These are phyloP conservation scores for Philantomba maxwellii DNA, from an alignment of 2,113 vertebrate species.

Conservation along the genomic window DNA sequence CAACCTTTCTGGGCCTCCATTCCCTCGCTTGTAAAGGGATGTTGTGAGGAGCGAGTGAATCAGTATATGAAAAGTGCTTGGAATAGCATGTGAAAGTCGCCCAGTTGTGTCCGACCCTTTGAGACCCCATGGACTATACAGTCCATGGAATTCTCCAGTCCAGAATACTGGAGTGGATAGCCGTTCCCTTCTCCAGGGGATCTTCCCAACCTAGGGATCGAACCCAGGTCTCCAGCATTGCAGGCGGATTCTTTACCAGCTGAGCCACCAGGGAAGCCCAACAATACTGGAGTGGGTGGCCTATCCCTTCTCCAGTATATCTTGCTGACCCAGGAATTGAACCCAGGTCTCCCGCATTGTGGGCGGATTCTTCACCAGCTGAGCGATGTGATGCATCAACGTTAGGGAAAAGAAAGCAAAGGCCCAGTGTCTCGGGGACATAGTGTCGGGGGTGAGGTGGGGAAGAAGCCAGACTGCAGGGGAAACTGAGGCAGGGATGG, in stretches of 20 bases:
- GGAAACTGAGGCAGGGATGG: not conserved
- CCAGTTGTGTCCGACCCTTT: accelerated
- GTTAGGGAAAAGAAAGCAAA: not conserved
- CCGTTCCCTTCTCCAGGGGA: accelerated
- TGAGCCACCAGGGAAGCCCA: not conserved
- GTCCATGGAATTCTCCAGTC: not conserved
- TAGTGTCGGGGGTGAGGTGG: accelerated
- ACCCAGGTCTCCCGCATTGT: not conserved
- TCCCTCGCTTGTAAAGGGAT: not conserved
- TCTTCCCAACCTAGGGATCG: not conserved
- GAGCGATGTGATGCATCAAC: accelerated
- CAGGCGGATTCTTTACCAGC: not conserved
- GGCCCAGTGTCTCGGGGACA: not conserved
- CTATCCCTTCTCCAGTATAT: not conserved
- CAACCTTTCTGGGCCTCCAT: not conserved
- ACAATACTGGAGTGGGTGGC: not conserved
- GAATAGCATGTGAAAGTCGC: accelerated
- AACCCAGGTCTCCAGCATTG: not conserved
- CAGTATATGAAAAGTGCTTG: not conserved
- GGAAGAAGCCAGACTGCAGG: not conserved
- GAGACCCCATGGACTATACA: not conserved
- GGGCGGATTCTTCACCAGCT: not conserved
- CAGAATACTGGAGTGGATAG: not conserved
- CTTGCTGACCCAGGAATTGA: not conserved
- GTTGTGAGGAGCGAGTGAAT: not conserved